Percentiles rank a stretch among this genome's conserved stretches.
phyloP scores from a whole-genome alignment of 2,888 invertebrate genomes.

The Hirudinaria manillensis region DNA sequence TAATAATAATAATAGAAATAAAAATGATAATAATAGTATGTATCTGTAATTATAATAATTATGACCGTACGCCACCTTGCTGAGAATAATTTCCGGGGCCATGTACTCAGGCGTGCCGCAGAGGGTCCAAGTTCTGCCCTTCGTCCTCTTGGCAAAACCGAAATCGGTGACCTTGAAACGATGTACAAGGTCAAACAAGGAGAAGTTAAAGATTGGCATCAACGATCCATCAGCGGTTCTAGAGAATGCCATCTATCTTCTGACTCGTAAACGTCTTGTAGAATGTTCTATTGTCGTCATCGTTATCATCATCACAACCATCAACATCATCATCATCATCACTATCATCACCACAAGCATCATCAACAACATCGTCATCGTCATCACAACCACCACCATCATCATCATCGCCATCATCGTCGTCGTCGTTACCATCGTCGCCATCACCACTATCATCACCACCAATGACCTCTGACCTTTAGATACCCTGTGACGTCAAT shows the following conservation, averaged over 20 bases:
- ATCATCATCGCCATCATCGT: constrained; percentile 15
- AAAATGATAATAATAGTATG: too few species aligned
- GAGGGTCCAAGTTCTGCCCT: constrained; percentile 98
- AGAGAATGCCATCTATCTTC: not conserved
- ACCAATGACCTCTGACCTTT: constrained; percentile 58
- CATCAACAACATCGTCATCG: too few species aligned
- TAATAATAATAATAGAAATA: too few species aligned
- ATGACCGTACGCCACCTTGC: constrained; percentile 62
- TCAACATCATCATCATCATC: too few species aligned
- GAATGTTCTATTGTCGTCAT: too few species aligned
- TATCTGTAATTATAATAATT: too few species aligned
- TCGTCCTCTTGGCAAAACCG: constrained; percentile 96
- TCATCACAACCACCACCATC: constrained; percentile 2
- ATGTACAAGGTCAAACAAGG: too few species aligned
- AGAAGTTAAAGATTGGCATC: not conserved
- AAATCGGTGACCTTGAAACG: constrained; percentile 83
- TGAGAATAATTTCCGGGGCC: constrained; percentile 62
- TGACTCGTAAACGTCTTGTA: not conserved
- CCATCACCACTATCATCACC: constrained; percentile 20
- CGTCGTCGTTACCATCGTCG: constrained; percentile 12
- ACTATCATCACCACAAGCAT: too few species aligned
- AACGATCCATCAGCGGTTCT: not conserved
- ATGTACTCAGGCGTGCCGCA: constrained; percentile 91
- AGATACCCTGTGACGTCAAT: constrained; percentile 69
- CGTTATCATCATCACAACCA: too few species aligned